Evolutionary conservation across 2,888 invertebrate species (phyloP), one percentile per base, ranked within the genome.

Genomic region (Cyrtodaria siliqua): DNA sequence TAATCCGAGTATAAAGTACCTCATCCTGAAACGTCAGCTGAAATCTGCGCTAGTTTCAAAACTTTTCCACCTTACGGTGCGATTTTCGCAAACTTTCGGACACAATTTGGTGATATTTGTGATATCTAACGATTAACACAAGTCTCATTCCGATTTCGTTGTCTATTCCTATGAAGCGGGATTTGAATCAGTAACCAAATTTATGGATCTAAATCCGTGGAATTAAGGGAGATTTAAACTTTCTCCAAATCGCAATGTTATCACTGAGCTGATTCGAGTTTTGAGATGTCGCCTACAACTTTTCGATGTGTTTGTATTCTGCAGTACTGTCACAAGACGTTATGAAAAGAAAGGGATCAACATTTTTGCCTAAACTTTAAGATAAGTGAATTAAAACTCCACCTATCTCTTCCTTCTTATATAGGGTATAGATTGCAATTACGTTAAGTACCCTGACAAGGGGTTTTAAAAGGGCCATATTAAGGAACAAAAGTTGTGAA

Each of bases 221-320:
- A 62, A 63, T 80, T 80, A 80, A 62, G 20, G 49, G 79, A 75
- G 76, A 76, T 80, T 80, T 66, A 75, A 80, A 72, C 72, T 78
- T 78, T 52, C 74, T 60, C 55, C 57, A 60, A 73, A 78, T 33
- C 67, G 61, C 24, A 18, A 18, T 64, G 64, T 78, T 78, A 78
- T 78, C 78, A 52, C 72, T 61, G 16, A 27, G 50, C 55, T 69
- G 56, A 64, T 72, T 69, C 72, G 63, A 78, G 61, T 66, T 75
- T 64, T 68, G 68, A 78, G 63, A 68, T 66, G 72, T 78, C 78
- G 68, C 72, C 68, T 33, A 60, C 53, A 27, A 40, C 62, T 47
- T 67, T 40, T 68, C 47, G 33, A 52, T 26, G 53, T 72, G 77
- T 71, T 77, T 77, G 63, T n/a, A 63, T 63, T 72, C 56, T 20